Base-by-base conservation (phyloP, 92 coral and sea anemone genomes). In the Zoanthus solanderi region DNA sequence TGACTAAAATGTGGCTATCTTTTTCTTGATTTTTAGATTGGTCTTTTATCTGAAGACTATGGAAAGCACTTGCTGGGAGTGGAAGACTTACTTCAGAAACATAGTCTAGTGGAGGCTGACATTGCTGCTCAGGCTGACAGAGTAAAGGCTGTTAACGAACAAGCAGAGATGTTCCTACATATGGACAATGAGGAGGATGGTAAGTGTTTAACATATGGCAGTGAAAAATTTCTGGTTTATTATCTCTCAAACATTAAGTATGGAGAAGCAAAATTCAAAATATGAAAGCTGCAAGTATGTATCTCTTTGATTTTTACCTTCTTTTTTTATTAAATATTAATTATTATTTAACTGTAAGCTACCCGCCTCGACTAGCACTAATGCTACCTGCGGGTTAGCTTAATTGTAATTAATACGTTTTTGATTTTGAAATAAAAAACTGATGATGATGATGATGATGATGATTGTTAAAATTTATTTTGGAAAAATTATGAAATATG, bases 61-160 rank as follows among this genome's bases (percentile, higher is more conserved):
- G 99, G 99, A 7, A 96, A 96, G 45, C 99, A 97, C 83, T 88
- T 97, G 75, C 88, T 97, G n/a, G 99, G 98, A 68, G 99, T 97
- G 23, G 98, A 97, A 83, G 99, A 97, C 76, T 91, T 97, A 50
- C 86, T 97, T 0, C 99, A 97, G 80, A 97, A 97, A 82, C 99
- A 97, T 88, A 97, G 99, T 72, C 88, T 97, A 82, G 95, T 97
- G 45, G 99, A 97, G 65, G 98, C 98, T 32, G 99, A 97, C 61
- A 92, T 97, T 45, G 99, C 99, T 1, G 97, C 99, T 0, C 98
- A 94, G 80, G 99, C 98, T 12, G 99, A 97, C 86, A 90, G 99
- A 29, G 96, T 97, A 29, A 88, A 93, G 81, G 90, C 93, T 77
- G 96, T 96, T 12, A 96, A 97, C 79, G 96, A 90, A 29, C 99